Percentiles rank a stretch among this genome's conserved stretches.
These are phyloP conservation scores for Mus caroli DNA, from an alignment of 2,797 vertebrate species.

Conservation along the genomic window DNA sequence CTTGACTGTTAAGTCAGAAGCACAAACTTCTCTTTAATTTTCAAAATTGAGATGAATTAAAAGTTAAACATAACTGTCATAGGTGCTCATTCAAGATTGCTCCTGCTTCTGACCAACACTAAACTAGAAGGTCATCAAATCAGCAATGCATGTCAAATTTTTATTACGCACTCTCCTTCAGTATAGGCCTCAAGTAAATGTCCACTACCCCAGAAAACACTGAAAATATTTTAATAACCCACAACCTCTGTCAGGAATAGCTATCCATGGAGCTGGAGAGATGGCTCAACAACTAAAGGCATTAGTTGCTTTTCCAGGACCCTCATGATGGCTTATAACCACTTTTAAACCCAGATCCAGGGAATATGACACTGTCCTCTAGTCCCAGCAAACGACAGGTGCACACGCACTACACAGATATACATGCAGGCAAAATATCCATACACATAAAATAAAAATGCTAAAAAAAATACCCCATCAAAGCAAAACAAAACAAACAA, in stretches of 20 bases:
- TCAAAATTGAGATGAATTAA: slow-evolving; percentile 40
- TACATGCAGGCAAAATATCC: background rate
- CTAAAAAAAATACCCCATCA: background rate
- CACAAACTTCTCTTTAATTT: slow-evolving; percentile 40
- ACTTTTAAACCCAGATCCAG: background rate
- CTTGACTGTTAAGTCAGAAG: slow-evolving; percentile 46
- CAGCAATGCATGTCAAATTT: slow-evolving; percentile 33
- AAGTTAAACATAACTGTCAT: slow-evolving; percentile 58
- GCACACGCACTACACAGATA: background rate
- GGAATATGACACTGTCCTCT: background rate
- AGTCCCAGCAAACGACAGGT: background rate
- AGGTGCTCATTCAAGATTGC: slow-evolving; percentile 14
- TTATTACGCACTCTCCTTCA: slow-evolving; percentile 46
- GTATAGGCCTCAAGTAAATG: background rate
- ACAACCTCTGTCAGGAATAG: slow-evolving; percentile 40
- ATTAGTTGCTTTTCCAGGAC: background rate
- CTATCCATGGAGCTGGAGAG: background rate
- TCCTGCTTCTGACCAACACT: slow-evolving; percentile 38
- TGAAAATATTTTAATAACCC: slow-evolving; percentile 59
- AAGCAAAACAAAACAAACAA: too few species aligned
- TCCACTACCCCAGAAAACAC: slow-evolving; percentile 51
- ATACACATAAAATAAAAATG: slow-evolving; percentile 3
- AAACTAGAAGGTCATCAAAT: slow-evolving; percentile 41
- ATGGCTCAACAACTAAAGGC: background rate
- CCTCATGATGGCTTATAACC: background rate